Base-by-base conservation (phyloP, 2,888 invertebrate species). In the Drosophila cracens region DNA sequence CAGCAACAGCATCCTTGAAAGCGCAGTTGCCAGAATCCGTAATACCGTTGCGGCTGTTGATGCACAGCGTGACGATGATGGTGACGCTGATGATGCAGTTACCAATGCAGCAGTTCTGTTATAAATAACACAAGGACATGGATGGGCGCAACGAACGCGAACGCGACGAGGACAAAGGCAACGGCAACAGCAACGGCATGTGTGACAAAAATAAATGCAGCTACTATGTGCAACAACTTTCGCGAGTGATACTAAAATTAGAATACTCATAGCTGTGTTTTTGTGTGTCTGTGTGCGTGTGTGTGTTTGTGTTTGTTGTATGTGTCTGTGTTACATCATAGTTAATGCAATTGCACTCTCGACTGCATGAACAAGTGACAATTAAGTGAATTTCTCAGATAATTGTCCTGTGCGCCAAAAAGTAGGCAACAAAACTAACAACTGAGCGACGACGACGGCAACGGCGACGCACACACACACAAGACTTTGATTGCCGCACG, bases 81-180 rank as follows among this genome's bases (percentile, higher is more conserved):
- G 61, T 62, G 79, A 54, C 56, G 72, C 40, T 62, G 64, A 64
- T 81, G 77, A 71, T 77, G 75, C 82, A 72, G 58, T 56, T 69
- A 69, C 68, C 75, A 70, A 61, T 70, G 73, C 82, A 70, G 52
- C 70, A 67, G 29, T 25, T 46, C 48, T 53, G 67, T 58, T 90
- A 90, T 79, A 90, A 90, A 90, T 90, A 87, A 90, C 83, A 74
- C 87, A 87, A 87, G 87, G 90, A 90, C 90, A 82, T 86, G 86
- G 79, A 69, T 65, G 81, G 88, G 83, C 88, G 75, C 85, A 81
- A 79, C 69, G 83, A 79, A 82, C 82, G 82, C 76, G 52, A 53
- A 54, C n/a, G 52, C 67, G 73, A 67, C 83, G 73, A 81, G 56
- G 83, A 72, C 86, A 74, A 67, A 65, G 60, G 62, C 74, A 65